Evolutionary conservation across 2,888 invertebrate genomes (phyloP).

Genomic region (Lepidonotus clava): DNA sequence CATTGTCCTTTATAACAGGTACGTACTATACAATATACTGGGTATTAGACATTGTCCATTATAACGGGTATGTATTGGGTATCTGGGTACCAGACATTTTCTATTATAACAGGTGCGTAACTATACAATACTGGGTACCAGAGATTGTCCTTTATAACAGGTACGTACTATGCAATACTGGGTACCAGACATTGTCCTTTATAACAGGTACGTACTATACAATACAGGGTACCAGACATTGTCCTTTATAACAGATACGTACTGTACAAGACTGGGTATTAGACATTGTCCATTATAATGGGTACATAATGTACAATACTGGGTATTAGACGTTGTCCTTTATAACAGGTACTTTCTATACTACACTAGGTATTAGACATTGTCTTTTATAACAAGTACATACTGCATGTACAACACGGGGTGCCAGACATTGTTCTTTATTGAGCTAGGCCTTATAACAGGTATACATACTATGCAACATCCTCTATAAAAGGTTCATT

Average conservation of each 20-base stretch:
- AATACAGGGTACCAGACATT: background rate
- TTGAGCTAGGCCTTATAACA: no score
- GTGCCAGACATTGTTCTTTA: no score
- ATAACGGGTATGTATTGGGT: background rate
- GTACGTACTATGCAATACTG: no score
- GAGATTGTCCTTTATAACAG: background rate
- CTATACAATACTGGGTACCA: no score
- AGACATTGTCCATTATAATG: background rate
- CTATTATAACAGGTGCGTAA: background rate
- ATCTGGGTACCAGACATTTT: background rate
- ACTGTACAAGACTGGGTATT: background rate
- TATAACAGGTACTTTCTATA: conserved; percentile 25
- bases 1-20: background rate
- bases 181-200: background rate
- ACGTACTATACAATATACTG: no score
- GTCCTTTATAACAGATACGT: background rate
- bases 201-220: background rate
- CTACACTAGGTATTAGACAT: background rate
- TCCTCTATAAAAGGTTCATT: no score
- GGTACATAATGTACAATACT: background rate
- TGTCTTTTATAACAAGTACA: background rate
- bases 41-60: background rate
- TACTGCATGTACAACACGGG: no score
- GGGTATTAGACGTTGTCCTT: background rate
- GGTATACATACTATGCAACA: no score